A percentile compares a stretch with the other conserved stretches of the same genome.
Evolutionary conservation across 2,797 vertebrate genomes (phyloP).

Genomic region (Chelonia mydas): DNA sequence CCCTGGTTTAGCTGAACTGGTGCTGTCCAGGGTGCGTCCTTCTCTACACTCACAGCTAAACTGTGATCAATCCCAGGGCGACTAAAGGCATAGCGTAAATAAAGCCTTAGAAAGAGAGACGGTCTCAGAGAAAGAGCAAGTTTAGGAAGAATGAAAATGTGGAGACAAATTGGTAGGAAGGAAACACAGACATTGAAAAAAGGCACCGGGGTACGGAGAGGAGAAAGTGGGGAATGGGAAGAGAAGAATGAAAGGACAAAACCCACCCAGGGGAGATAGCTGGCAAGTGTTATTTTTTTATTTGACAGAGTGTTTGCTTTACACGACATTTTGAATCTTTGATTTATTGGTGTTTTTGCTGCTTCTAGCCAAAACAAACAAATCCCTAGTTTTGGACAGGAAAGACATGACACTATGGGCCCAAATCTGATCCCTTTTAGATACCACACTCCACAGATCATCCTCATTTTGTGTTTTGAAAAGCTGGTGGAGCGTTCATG

Average conservation of each 20-base stretch:
- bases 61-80: neutral
- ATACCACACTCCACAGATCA: neutral
- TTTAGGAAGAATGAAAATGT: constrained; percentile 68
- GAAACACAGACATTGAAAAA: constrained; percentile 63
- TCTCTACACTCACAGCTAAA: constrained; percentile 17
- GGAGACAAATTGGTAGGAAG: constrained; percentile 68
- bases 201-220: constrained; percentile 35
- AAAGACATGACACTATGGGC: neutral
- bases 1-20: neutral
- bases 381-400: constrained; percentile 29
- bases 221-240: constrained; percentile 66
- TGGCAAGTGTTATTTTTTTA: constrained; percentile 66
- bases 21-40: neutral
- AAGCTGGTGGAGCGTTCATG: neutral
- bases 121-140: constrained; percentile 7
- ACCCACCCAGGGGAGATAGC: constrained; percentile 58
- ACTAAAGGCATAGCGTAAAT: constrained; percentile 37
- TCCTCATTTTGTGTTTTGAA: constrained; percentile 44
- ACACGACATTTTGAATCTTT: constrained; percentile 63
- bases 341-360: constrained; percentile 58
- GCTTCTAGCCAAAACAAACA: constrained; percentile 68
- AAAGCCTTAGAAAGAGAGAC: constrained; percentile 35
- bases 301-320: constrained; percentile 72
- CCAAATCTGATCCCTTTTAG: neutral
- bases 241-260: constrained; percentile 51